phyloP scores from a whole-genome alignment of 2,888 invertebrate genomes.

The Theristus sp. region DNA sequence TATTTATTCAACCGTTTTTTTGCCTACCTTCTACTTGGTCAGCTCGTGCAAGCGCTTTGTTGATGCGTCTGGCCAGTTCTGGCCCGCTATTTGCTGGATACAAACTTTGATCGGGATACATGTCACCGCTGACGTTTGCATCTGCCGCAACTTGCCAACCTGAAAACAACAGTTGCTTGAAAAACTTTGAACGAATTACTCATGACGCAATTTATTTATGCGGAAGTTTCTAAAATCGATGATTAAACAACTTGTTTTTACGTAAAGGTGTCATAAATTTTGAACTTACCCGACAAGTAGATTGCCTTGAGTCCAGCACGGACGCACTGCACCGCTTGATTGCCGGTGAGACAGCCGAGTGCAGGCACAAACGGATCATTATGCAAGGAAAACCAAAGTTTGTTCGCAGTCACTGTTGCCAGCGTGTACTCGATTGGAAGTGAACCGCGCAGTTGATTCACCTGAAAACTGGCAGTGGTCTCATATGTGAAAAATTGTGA shows the following conservation, averaged over 20 bases:
- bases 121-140: conserved; percentile 28
- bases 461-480: too few relatives aligned
- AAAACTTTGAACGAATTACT: too few relatives aligned
- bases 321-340: conserved; percentile 32
- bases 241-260: too few relatives aligned
- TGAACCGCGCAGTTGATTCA: conserved; percentile 27
- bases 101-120: conserved; percentile 31
- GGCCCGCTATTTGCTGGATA: conserved; percentile 32
- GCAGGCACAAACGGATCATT: conserved; percentile 25
- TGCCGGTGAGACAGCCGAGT: conserved; percentile 30
- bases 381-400: conserved; percentile 28
- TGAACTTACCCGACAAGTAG: conserved; percentile 26
- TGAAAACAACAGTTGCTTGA: too few relatives aligned
- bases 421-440: conserved; percentile 29
- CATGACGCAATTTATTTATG: too few relatives aligned
- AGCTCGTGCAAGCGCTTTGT: conserved; percentile 27
- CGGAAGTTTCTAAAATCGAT: too few relatives aligned
- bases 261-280: too few relatives aligned
- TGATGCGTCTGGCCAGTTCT: conserved; percentile 25
- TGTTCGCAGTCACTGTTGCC: conserved; percentile 28
- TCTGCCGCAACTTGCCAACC: conserved; percentile 34
- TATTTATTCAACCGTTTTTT: too few relatives aligned
- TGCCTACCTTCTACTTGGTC: conserved; percentile 24
- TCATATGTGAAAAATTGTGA: too few relatives aligned
- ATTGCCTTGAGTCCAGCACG: conserved; percentile 30